Percentiles rank a stretch among this genome's conserved stretches.
Conservation (phyloP, 1,140 invertebrate species). For the Eciton burchellii region DNA sequence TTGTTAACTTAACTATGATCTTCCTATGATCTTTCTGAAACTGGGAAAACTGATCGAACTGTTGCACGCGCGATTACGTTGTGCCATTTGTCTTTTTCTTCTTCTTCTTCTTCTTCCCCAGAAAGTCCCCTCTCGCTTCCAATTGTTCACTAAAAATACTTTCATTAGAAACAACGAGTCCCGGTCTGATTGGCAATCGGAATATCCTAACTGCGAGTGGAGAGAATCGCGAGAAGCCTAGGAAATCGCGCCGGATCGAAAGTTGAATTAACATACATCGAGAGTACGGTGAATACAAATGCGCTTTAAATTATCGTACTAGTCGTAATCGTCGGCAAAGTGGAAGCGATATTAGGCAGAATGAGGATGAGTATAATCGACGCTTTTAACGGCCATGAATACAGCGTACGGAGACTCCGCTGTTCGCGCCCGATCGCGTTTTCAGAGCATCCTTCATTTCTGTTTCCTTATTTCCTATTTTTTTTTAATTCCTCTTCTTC, state of each 20-base stretch:
- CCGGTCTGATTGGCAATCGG: constrained; percentile 49
- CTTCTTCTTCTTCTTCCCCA: no score
- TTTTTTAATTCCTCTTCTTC: not conserved
- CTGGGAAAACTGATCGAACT: not conserved
- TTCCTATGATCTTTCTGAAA: not conserved
- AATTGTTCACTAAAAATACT: constrained; percentile 45
- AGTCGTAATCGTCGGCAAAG: constrained; percentile 31
- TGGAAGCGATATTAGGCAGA: constrained; percentile 53
- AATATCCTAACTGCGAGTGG: constrained; percentile 7
- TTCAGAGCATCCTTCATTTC: not conserved
- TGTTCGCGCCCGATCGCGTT: not conserved
- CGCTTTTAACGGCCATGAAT: constrained; percentile 26
- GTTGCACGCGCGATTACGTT: not conserved
- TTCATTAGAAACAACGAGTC: constrained; percentile 49
- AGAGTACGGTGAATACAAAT: constrained; percentile 17
- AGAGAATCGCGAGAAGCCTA: constrained; percentile 19
- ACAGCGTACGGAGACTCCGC: not conserved
- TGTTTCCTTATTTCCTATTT: no score
- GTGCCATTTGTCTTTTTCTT: no score
- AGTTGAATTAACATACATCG: constrained; percentile 12
- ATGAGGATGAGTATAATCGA: constrained; percentile 58
- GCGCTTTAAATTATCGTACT: constrained; percentile 37
- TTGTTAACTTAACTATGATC: not conserved
- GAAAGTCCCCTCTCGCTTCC: not conserved
- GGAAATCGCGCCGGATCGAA: constrained; percentile 42